Conservation (phyloP, 2,888 invertebrate species). For the Drosophila buzzatii region DNA sequence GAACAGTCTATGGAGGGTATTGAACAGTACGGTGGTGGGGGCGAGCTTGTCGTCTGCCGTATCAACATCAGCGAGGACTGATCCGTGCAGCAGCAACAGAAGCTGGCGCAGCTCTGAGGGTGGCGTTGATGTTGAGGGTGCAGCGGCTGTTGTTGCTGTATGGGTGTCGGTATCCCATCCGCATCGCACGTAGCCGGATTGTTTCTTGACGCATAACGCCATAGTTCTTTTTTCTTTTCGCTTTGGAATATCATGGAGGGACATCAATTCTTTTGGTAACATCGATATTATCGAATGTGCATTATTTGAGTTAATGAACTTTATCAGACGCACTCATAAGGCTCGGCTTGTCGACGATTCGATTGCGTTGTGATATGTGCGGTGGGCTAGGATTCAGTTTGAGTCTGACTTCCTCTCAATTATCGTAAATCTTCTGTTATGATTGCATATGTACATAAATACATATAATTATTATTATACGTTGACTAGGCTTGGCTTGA, state of each 20-base stretch:
- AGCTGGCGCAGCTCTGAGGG: slow-evolving; percentile 62
- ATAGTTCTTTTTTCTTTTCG: slow-evolving; percentile 85
- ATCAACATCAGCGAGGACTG: slow-evolving; percentile 47
- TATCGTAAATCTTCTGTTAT: slow-evolving; percentile 6
- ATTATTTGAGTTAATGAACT: slow-evolving; percentile 84
- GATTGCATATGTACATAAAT: slow-evolving; percentile 7
- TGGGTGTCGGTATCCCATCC: slow-evolving; percentile 66
- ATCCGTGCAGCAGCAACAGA: slow-evolving; percentile 42
- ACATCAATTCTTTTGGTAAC: slow-evolving; percentile 85
- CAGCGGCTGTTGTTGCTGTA: slow-evolving; percentile 83
- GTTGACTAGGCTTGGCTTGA: slow-evolving; percentile 46
- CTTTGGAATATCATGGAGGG: slow-evolving; percentile 86
- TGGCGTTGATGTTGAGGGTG: slow-evolving; percentile 82
- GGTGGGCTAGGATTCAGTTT: slow-evolving; percentile 27
- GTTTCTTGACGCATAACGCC: slow-evolving; percentile 85
- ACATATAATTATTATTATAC: slow-evolving; percentile 14
- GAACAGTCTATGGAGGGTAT: slow-evolving; percentile 63
- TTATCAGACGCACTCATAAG: slow-evolving; percentile 63
- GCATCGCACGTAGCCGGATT: slow-evolving; percentile 77
- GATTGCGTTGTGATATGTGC: slow-evolving; percentile 39
- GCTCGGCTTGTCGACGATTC: slow-evolving; percentile 53
- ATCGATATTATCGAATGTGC: slow-evolving; percentile 85
- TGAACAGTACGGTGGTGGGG: slow-evolving; percentile 66
- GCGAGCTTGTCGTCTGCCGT: slow-evolving; percentile 56
- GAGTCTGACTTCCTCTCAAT: slow-evolving; percentile 18